phyloP scores from a whole-genome alignment of 1,140 invertebrate genomes.

The Glomeris maerens region DNA sequence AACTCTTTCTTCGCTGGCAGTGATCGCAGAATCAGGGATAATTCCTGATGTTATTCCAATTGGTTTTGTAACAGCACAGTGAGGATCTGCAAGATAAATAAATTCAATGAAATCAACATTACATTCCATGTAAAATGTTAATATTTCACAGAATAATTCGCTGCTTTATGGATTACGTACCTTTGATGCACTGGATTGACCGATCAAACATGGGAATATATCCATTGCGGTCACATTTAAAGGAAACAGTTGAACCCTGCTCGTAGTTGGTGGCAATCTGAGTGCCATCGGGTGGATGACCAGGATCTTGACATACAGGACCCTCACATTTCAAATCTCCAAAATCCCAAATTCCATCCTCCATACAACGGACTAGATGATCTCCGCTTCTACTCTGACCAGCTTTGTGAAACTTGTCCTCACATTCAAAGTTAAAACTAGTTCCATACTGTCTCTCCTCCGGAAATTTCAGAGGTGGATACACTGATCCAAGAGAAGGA shows the following conservation, averaged over 20 bases:
- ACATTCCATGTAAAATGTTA: background rate
- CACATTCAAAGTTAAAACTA: conserved; percentile 90
- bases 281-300: conserved; percentile 75
- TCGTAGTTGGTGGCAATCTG: conserved; percentile 84
- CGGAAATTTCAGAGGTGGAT: conserved; percentile 62
- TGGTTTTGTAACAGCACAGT: conserved; percentile 83
- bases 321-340: conserved; percentile 90
- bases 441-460: conserved; percentile 77
- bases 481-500: conserved; percentile 79
- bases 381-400: conserved; percentile 82
- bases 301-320: conserved; percentile 88
- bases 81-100: conserved; percentile 62
- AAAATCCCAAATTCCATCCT: conserved; percentile 91
- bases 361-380: conserved; percentile 79
- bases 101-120: conserved; percentile 4
- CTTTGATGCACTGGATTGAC: conserved; percentile 67
- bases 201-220: conserved; percentile 82
- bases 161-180: conserved; percentile 12
- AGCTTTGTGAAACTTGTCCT: conserved; percentile 85
- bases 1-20: conserved; percentile 71
- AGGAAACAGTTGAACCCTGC: conserved; percentile 74
- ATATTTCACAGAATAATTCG: background rate
- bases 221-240: conserved; percentile 75
- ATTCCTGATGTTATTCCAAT: conserved; percentile 76
- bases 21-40: conserved; percentile 90